Evolutionary conservation across 2,888 invertebrate species (phyloP), one percentile per base, ranked within the genome.

Genomic region (Tinea pellionella): DNA sequence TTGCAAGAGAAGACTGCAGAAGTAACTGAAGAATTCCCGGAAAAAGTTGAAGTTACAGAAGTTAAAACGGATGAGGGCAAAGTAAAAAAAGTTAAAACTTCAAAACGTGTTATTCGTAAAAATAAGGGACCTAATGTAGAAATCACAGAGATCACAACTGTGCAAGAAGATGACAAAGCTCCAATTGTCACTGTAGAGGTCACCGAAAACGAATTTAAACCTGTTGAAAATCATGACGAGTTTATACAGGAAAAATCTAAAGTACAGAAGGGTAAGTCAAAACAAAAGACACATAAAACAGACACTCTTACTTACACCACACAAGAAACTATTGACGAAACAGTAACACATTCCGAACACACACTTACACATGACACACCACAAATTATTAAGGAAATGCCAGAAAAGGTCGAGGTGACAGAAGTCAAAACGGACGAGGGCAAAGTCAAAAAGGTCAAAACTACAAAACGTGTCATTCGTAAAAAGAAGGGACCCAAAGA

Each of bases 361-460:
- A 37, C 13, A 16, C 2, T 18, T 6, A 32, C 12, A 32, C 13
- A 6, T n/a, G 24, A 43, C 8, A 30, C n/a, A 2, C 41, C 41
- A 41, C 43, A 29, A 11, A 12, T 24, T 16, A 29, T 24, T 9
- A 47, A 59, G 47, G 59, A 59, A 30, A 30, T 59, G 7, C 29
- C 59, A 51, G 24, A 56, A 30, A 67, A 65, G 58, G 72, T 73
- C 30, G 71, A 75, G 11, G 83, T 78, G 59, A 84, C 62, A 76
- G 59, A 72, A 82, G 24, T 68, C 75, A 0, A 74, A 84, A 42
- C 83, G 73, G 61, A 85, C 81, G 65, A n/a, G n/a, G n/a, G n/a
- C n/a, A n/a, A n/a, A n/a, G n/a, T n/a, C n/a, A n/a, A n/a, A n/a
- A n/a, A n/a, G n/a, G n/a, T n/a, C n/a, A n/a, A n/a, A n/a, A n/a